Percentiles rank a stretch among this genome's conserved stretches.
These are phyloP conservation scores for Habropoda laboriosa DNA, from an alignment of 1,140 invertebrate species.

Conservation along the genomic window DNA sequence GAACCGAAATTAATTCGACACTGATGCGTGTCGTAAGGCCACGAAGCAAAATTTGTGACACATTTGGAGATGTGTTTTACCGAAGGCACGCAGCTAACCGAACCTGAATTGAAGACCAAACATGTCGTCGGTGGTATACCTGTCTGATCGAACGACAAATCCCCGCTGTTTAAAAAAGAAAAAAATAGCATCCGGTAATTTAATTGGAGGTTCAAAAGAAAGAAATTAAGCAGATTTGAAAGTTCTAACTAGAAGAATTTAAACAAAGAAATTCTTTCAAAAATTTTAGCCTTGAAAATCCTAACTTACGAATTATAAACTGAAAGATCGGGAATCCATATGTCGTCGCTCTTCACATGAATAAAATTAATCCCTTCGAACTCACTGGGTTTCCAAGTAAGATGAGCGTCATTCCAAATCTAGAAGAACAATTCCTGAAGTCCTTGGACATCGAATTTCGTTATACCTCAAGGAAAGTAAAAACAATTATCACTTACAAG, in stretches of 20 bases:
- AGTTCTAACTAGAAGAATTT: too few relatives aligned
- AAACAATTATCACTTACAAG: slow-evolving; percentile 65
- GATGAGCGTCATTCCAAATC: slow-evolving; percentile 80
- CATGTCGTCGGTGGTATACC: slow-evolving; percentile 70
- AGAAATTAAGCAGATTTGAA: too few relatives aligned
- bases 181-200: not conserved
- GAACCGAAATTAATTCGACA: slow-evolving; percentile 76
- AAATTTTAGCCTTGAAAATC: too few relatives aligned
- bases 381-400: slow-evolving; percentile 80
- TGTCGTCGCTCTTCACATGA: slow-evolving; percentile 73
- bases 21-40: slow-evolving; percentile 78
- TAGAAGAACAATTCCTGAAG: slow-evolving; percentile 57
- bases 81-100: slow-evolving; percentile 67
- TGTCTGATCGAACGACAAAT: slow-evolving; percentile 62
- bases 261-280: too few relatives aligned
- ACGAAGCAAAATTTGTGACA: slow-evolving; percentile 71
- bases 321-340: slow-evolving; percentile 81
- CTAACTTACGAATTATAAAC: slow-evolving; percentile 82
- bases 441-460: not conserved
- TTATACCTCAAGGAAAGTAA: not conserved
- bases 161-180: slow-evolving; percentile 66
- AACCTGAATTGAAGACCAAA: slow-evolving; percentile 61
- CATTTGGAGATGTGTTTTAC: slow-evolving; percentile 72
- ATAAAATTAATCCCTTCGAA: slow-evolving; percentile 75
- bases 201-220: not conserved